Evolutionary conservation across 1,140 invertebrate species (phyloP).

Genomic region (Pantala flavescens): DNA sequence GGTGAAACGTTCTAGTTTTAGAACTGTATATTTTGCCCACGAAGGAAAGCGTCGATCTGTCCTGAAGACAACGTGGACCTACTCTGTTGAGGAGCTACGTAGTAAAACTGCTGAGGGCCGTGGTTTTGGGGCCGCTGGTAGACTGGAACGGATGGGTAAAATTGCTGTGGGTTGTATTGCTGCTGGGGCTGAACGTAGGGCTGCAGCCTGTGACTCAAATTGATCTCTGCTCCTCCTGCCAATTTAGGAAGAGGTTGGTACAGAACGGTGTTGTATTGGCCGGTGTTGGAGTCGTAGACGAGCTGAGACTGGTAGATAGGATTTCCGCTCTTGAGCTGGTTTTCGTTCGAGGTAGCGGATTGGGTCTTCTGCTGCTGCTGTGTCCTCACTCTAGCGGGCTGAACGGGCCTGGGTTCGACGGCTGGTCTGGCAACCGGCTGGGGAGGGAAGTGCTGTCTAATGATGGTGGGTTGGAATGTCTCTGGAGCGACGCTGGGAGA

Average conservation of each 20-base stretch:
- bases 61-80: slow-evolving; percentile 39
- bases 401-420: slow-evolving; percentile 25
- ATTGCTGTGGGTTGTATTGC: slow-evolving; percentile 35
- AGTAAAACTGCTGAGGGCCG: slow-evolving; percentile 49
- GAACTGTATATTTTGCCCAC: slow-evolving; percentile 49
- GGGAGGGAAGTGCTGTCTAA: background rate
- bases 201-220: slow-evolving; percentile 57
- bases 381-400: slow-evolving; percentile 31
- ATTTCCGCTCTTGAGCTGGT: slow-evolving; percentile 31
- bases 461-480: background rate
- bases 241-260: slow-evolving; percentile 65
- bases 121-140: slow-evolving; percentile 21
- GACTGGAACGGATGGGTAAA: background rate
- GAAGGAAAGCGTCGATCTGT: slow-evolving; percentile 69
- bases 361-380: slow-evolving; percentile 28
- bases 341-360: slow-evolving; percentile 23
- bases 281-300: slow-evolving; percentile 62
- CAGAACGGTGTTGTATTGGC: slow-evolving; percentile 67
- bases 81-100: slow-evolving; percentile 39
- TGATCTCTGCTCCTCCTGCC: slow-evolving; percentile 43
- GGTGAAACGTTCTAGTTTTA: slow-evolving; percentile 14
- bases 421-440: background rate
- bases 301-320: slow-evolving; percentile 65
- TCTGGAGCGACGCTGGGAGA: background rate
- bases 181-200: slow-evolving; percentile 51